Percentiles rank a stretch among this genome's conserved stretches.
These are phyloP conservation scores for Bungarus multicinctus DNA, from an alignment of 2,113 vertebrate species.

Conservation along the genomic window DNA sequence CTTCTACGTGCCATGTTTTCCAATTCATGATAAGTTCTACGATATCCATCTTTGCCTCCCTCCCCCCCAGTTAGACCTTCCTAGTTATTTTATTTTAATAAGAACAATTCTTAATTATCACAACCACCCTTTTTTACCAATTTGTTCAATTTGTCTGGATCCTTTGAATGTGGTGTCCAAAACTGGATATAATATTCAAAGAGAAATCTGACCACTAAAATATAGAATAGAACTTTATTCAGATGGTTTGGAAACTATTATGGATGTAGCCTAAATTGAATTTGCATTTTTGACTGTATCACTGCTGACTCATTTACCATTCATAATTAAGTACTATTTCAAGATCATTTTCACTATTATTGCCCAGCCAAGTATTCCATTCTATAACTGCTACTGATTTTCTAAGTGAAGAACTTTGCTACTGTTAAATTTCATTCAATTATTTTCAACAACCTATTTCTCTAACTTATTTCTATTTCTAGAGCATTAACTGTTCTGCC, in stretches of 20 bases:
- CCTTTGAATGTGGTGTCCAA: neutral
- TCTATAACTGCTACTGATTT: neutral
- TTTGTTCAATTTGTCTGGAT: neutral
- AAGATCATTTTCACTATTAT: neutral
- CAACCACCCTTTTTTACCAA: neutral
- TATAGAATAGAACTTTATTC: neutral
- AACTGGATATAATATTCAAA: neutral
- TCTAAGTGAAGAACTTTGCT: neutral
- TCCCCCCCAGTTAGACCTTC: neutral
- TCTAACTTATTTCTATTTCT: neutral
- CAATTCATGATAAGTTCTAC: neutral
- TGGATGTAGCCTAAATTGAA: neutral
- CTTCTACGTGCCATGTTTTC: neutral
- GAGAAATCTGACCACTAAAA: neutral
- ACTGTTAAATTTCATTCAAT: neutral
- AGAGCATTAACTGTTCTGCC: neutral
- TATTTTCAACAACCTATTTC: neutral
- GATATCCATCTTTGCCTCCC: neutral
- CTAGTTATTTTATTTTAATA: neutral
- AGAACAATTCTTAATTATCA: neutral
- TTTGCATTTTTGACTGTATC: neutral
- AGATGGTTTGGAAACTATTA: neutral
- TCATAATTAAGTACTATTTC: neutral
- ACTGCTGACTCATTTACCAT: neutral
- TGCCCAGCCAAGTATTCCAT: neutral